These are phyloP conservation scores for Lithophane ornitopus DNA, from an alignment of 2,888 invertebrate genomes.

Conservation along the genomic window DNA sequence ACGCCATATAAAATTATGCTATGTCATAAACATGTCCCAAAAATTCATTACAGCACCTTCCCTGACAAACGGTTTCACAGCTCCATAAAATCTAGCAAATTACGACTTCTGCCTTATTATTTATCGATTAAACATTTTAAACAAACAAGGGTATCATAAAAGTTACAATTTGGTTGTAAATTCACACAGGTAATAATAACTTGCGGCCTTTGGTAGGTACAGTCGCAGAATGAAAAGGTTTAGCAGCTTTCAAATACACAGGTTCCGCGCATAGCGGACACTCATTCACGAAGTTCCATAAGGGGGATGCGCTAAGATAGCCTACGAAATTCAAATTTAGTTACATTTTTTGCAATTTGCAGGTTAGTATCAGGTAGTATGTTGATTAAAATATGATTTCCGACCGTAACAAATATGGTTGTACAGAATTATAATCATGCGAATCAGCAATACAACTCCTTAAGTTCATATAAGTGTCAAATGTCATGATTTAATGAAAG, in stretches of 20 bases:
- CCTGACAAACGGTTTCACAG: constrained; percentile 16
- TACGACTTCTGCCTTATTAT: constrained; percentile 33
- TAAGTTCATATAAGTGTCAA: no score
- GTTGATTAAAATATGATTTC: no score
- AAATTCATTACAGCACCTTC: constrained; percentile 22
- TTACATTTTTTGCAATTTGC: no score
- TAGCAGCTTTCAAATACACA: neutral
- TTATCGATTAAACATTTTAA: constrained; percentile 57
- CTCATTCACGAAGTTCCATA: no score
- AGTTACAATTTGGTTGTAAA: constrained; percentile 49
- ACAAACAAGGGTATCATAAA: constrained; percentile 48
- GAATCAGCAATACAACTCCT: no score
- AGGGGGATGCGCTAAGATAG: no score
- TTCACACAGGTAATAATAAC: constrained; percentile 42
- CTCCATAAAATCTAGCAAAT: constrained; percentile 33
- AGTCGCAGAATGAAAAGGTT: constrained; percentile 13
- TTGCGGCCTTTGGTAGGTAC: constrained; percentile 8
- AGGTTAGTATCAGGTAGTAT: no score
- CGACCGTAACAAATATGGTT: no score
- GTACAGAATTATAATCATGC: no score
- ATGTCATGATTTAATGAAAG: no score
- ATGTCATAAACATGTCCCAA: constrained; percentile 18
- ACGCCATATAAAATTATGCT: neutral
- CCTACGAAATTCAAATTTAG: no score
- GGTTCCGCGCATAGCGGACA: no score